A percentile compares a stretch with the other conserved stretches of the same genome.
Conservation (phyloP, 2,113 vertebrate species). For the Carettochelys insculpta region DNA sequence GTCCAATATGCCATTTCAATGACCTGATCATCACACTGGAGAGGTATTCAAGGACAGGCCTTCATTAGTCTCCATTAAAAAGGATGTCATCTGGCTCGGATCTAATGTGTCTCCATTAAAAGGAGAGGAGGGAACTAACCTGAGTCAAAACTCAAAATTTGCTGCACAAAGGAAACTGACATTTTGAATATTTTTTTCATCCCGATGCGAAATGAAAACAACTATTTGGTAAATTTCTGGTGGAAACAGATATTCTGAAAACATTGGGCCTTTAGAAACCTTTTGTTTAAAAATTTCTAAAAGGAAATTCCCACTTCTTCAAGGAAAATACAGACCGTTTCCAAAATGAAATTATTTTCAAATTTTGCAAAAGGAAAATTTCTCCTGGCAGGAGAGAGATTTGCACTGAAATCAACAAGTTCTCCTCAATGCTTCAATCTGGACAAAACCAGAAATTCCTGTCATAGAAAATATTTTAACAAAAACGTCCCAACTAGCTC, state of each 20-base stretch:
- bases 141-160: background rate
- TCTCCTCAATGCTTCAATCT: background rate
- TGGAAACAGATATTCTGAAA: background rate
- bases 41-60: background rate
- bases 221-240: background rate
- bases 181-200: background rate
- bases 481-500: background rate
- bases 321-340: background rate
- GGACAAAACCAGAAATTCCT: background rate
- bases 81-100: background rate
- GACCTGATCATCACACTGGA: background rate
- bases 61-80: background rate
- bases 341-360: background rate
- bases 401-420: background rate
- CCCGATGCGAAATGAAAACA: background rate
- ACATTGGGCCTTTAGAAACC: background rate
- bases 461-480: background rate
- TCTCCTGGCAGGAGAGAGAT: background rate
- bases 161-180: background rate
- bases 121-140: background rate
- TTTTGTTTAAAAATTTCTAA: background rate
- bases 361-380: background rate
- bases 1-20: background rate
- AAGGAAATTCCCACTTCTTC: background rate
- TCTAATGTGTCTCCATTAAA: background rate